Conservation (phyloP, 2,797 vertebrate genomes). For the Menidia menidia region DNA sequence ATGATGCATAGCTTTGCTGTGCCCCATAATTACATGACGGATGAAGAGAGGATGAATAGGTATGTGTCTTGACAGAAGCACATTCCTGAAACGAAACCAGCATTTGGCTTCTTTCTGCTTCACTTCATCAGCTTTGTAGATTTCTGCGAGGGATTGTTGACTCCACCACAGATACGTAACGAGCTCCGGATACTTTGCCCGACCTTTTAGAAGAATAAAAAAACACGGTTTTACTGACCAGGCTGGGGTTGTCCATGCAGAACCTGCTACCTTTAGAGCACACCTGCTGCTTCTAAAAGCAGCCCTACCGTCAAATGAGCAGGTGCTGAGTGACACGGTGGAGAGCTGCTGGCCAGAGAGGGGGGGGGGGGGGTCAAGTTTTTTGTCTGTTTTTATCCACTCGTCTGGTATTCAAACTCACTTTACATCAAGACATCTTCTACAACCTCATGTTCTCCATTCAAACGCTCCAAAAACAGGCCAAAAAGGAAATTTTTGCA, state of each 20-base stretch:
- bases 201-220: slow-evolving; percentile 14
- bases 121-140: slow-evolving; percentile 43
- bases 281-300: slow-evolving; percentile 70
- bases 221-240: slow-evolving; percentile 4
- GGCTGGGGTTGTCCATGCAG: slow-evolving; percentile 14
- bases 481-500: no score
- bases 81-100: slow-evolving; percentile 69
- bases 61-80: slow-evolving; percentile 65
- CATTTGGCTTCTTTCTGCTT: slow-evolving; percentile 60
- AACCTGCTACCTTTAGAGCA: slow-evolving; percentile 58
- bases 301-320: slow-evolving; percentile 71
- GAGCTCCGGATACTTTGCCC: slow-evolving; percentile 13
- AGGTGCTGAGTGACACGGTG: slow-evolving; percentile 77
- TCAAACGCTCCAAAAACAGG: no score
- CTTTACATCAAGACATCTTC: slow-evolving; percentile 16
- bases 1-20: slow-evolving; percentile 49
- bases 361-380: slow-evolving; percentile 36
- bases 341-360: slow-evolving; percentile 35
- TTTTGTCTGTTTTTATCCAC: slow-evolving; percentile 41
- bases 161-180: slow-evolving; percentile 18
- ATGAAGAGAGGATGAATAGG: slow-evolving; percentile 52
- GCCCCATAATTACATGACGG: slow-evolving; percentile 69
- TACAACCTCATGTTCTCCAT: no score
- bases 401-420: slow-evolving; percentile 22
- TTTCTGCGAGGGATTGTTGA: slow-evolving; percentile 31